Evolutionary conservation across 2,113 vertebrate species (phyloP), one percentile per base, ranked within the genome.

Genomic region (Panthera leo): DNA sequence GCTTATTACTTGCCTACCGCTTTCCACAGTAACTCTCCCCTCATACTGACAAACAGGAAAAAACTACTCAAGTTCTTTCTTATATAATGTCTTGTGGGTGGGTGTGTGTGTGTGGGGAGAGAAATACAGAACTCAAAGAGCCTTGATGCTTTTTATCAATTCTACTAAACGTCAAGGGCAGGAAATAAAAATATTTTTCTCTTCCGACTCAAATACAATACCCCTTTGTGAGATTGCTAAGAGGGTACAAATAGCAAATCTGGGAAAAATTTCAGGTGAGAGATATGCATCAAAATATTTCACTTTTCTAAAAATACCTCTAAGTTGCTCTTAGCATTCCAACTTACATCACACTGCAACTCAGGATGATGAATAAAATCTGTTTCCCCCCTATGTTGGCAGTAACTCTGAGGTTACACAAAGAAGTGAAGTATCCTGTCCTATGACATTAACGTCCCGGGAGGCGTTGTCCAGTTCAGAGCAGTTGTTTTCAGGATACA

Each of bases 111-210:
- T 12, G 45, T 4, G 45, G 5, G 25, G 45, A 1, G 42, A 63
- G 42, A 73, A 91, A 94, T 51, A 82, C 45, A 97, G 92, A 94
- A 95, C 73, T 96, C 88, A 89, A 95, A 97, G 23, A 89, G 9
- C 79, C 95, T 94, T 92, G 90, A 97, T 86, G 85, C 79, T 96
- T 96, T 96, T 96, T 97, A 98, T 97, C 97, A 96, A 84, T 84
- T 80, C 89, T 89, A 95, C 75, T 95, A 83, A 95, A 87, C 16
- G 14, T 97, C 96, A 98, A 94, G 70, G 89, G 85, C 96, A 98
- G 97, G 97, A 98, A 98, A 97, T 95, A 92, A 98, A 97, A 98
- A 98, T 97, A 98, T 97, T 97, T 97, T 95, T 92, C 87, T 96
- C 96, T 97, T 92, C 94, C 16, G 6, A 97, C 65, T 94, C 92